Conservation (phyloP, 92 coral and sea anemone species). For the Epizoanthus scotinus region DNA sequence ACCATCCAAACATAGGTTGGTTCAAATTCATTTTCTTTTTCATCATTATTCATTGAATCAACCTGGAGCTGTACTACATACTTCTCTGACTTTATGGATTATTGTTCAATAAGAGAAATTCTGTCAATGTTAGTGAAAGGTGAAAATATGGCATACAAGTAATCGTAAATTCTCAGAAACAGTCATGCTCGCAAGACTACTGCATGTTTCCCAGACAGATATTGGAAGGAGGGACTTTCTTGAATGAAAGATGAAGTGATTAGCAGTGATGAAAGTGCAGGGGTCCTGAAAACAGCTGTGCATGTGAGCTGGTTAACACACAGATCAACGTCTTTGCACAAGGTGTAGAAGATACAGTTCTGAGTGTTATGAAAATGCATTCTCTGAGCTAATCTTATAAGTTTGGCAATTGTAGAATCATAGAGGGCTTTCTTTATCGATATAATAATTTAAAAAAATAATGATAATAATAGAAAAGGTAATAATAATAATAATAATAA, state of each 20-base stretch:
- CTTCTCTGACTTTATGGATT: no score
- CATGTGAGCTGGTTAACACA: slow-evolving; percentile 31
- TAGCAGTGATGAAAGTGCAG: background rate
- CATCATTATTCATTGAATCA: background rate
- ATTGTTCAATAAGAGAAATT: no score
- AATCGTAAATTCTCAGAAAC: no score
- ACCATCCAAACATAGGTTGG: slow-evolving; percentile 84
- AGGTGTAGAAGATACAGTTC: background rate
- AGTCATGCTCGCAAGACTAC: no score
- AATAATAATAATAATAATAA: no score
- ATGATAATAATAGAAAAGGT: no score
- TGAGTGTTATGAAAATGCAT: slow-evolving; percentile 20
- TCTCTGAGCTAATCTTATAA: slow-evolving; percentile 5
- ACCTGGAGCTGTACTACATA: background rate
- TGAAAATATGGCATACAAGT: no score
- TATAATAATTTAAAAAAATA: no score
- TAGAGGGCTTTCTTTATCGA: no score
- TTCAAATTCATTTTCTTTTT: background rate
- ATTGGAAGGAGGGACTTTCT: background rate
- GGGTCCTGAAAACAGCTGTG: slow-evolving; percentile 1
- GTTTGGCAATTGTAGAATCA: background rate
- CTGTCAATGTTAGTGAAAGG: no score
- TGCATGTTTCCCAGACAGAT: no score
- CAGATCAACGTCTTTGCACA: slow-evolving; percentile 5
- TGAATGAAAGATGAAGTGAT: slow-evolving; percentile 10